phyloP scores from a whole-genome alignment of 2,113 vertebrate species.

The Bothrops jararaca region DNA sequence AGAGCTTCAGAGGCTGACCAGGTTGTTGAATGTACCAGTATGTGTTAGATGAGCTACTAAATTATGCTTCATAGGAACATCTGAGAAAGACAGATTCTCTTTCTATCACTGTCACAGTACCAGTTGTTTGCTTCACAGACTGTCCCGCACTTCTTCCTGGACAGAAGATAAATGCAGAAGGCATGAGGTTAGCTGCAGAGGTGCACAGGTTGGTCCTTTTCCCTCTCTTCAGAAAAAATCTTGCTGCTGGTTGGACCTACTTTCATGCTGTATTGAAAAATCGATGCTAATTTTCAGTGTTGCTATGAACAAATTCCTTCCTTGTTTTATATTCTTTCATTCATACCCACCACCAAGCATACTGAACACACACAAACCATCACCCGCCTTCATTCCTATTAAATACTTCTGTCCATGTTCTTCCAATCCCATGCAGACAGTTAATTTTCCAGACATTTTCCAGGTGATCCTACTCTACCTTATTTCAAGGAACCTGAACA shows the following conservation, averaged over 20 bases:
- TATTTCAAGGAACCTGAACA: background rate
- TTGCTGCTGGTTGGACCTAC: too few relatives aligned
- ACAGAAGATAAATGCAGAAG: background rate
- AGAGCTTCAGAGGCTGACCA: background rate
- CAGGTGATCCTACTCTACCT: background rate
- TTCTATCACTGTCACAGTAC: background rate
- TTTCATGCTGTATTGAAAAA: background rate
- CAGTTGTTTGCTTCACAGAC: constrained; percentile 34
- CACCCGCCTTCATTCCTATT: background rate
- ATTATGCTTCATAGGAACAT: background rate
- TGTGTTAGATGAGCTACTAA: accelerated
- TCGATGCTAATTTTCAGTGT: background rate
- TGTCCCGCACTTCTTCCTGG: constrained; percentile 12
- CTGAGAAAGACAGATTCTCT: background rate
- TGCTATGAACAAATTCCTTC: background rate
- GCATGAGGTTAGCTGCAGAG: background rate
- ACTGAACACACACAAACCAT: background rate
- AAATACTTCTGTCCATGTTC: background rate
- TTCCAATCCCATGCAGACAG: too few relatives aligned
- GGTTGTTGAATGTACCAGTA: constrained; percentile 7
- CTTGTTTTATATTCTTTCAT: background rate
- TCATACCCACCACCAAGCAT: background rate
- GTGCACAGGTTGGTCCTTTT: background rate
- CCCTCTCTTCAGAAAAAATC: too few relatives aligned
- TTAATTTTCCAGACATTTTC: background rate